These are phyloP conservation scores for Haplochromis vanheusdeni DNA, from an alignment of 2,113 vertebrate genomes.

Conservation along the genomic window DNA sequence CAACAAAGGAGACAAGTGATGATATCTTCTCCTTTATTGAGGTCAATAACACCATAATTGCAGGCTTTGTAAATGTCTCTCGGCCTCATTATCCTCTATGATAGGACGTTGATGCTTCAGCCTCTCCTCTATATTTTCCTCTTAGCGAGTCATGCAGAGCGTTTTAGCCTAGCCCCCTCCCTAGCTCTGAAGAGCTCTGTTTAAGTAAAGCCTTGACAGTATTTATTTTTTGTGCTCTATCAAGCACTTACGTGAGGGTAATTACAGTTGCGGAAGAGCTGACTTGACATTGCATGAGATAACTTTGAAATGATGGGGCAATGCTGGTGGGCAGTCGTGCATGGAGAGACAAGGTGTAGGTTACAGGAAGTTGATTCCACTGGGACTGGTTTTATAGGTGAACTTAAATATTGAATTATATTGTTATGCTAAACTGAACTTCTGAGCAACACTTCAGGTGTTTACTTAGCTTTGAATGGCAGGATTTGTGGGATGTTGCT, in stretches of 20 bases:
- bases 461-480: background rate
- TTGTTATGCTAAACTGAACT: background rate
- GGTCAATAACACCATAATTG: conserved; percentile 53
- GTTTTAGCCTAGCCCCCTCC: background rate
- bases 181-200: background rate
- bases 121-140: conserved; percentile 7
- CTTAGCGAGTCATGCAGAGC: background rate
- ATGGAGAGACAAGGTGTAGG: conserved; percentile 1
- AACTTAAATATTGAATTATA: background rate
- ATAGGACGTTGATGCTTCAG: conserved; percentile 15
- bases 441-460: background rate
- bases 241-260: background rate
- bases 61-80: conserved; percentile 39
- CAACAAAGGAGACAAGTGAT: conserved; percentile 2
- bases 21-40: conserved; percentile 30
- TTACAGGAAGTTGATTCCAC: background rate
- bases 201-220: conserved; percentile 24
- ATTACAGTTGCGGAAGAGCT: background rate
- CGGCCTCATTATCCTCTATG: conserved; percentile 27
- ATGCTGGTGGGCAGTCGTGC: background rate
- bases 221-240: background rate
- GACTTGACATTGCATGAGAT: background rate
- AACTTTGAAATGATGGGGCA: conserved; percentile 3
- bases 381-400: background rate
- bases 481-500: background rate